Base-by-base conservation (phyloP, 1,140 invertebrate species). In the Lamellibrachia luymesi region DNA sequence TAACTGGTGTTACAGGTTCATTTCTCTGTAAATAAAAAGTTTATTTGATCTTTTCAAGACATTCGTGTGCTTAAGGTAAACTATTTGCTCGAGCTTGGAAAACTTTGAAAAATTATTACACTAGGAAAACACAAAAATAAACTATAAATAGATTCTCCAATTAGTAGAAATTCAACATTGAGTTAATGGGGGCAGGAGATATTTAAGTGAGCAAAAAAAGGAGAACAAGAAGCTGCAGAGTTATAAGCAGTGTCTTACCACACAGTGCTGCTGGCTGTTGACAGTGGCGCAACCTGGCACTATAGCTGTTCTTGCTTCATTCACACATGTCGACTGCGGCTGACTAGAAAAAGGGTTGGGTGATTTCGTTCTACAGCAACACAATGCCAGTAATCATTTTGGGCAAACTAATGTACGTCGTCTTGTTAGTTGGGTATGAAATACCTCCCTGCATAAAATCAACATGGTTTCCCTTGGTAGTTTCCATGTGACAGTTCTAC, bases 361-460 rank as follows among this genome's bases (percentile, higher is more conserved):
- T 17, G 64, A 80, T 80, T 80, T 80, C 64, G 64, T 22, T 80
- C 64, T 80, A 80, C 91, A 91, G 25, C n/a, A 91, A 91, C 49
- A 51, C 13, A 91, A 91, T 22, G 91, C 91, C n/a, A n/a, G 13
- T 51, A 91, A 51, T 91, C 91, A 91, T 17, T 50, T 50, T 22
- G 89, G 91, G 49, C 51, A 91, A 91, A 38, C 6, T 22, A 22
- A 91, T 50, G 49, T 22, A 91, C 49, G 4, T 17, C 25, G 8
- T 80, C 13, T 80, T 80, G 52, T 13, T 38, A 38, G 38, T 6
- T 56, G 6, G 52, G 52, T 56, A 56, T 56, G 52, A 56, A 56
- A 6, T 7, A 7, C 6, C 13, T 6, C 52, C 6, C 52, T 13
- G 13, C 52, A 56, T 7, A 56, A 56, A 56, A 56, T 56, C 52